Conservation (phyloP, 2,888 invertebrate genomes). For the Acanthosepion esculentum region DNA sequence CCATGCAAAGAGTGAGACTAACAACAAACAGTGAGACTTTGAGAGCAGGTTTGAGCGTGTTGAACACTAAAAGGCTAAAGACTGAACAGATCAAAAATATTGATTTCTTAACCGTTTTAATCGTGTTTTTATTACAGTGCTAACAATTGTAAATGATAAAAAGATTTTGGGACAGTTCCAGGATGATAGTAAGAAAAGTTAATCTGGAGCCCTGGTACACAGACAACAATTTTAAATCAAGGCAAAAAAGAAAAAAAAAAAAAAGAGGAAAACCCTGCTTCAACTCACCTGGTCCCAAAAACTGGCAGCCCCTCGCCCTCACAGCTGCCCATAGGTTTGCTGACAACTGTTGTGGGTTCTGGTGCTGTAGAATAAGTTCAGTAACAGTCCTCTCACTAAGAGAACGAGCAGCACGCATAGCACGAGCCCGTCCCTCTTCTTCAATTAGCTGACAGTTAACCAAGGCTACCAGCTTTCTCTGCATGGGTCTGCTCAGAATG, state of each 20-base stretch:
- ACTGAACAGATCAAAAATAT: no score
- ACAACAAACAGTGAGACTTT: no score
- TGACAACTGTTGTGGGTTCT: slow-evolving; percentile 94
- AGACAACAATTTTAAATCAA: background rate
- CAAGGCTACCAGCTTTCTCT: slow-evolving; percentile 92
- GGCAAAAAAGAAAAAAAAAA: background rate
- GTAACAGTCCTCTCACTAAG: slow-evolving; percentile 95
- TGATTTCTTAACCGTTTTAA: no score
- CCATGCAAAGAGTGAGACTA: no score
- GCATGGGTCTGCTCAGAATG: slow-evolving; percentile 90
- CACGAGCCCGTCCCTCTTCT: slow-evolving; percentile 81
- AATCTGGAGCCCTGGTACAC: no score
- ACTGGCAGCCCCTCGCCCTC: slow-evolving; percentile 96
- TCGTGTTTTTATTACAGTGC: no score
- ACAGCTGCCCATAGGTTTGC: slow-evolving; percentile 98
- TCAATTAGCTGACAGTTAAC: slow-evolving; percentile 94
- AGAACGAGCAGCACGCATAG: slow-evolving; percentile 85
- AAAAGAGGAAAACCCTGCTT: background rate
- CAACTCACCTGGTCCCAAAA: slow-evolving; percentile 87
- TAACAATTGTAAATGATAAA: no score
- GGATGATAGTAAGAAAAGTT: no score
- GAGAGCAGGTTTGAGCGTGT: no score
- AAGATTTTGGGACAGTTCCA: no score
- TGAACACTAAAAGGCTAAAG: no score
- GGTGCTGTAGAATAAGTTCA: slow-evolving; percentile 93